These are phyloP conservation scores for Rhinolophus sinicus DNA, from an alignment of 2,113 vertebrate genomes.

Conservation along the genomic window DNA sequence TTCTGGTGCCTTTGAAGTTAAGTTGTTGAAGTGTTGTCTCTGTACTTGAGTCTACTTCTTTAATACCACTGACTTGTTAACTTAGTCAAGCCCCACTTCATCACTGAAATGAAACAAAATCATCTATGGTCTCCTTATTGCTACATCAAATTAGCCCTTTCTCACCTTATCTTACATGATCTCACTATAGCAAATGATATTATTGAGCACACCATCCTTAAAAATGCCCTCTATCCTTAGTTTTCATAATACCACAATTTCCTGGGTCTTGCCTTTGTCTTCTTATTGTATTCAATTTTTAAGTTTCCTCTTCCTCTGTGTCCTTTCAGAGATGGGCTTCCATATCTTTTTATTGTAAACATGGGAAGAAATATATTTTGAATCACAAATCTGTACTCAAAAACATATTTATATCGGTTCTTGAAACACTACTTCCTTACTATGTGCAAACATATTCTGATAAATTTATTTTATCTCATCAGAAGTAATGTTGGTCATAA, in stretches of 20 bases:
- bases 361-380: not conserved
- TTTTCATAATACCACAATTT: not conserved
- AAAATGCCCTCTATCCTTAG: not conserved
- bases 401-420: not conserved
- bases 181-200: not conserved
- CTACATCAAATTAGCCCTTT: not conserved
- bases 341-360: conserved; percentile 10
- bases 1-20: not conserved
- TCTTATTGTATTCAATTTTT: not conserved
- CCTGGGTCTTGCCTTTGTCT: not conserved
- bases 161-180: not conserved
- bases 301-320: not conserved
- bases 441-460: not conserved
- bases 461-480: not conserved
- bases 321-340: not conserved
- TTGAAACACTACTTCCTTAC: not conserved
- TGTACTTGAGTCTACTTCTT: not conserved
- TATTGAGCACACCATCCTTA: not conserved
- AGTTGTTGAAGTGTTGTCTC: conserved; percentile 6
- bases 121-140: not conserved
- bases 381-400: not conserved
- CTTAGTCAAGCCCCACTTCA: not conserved
- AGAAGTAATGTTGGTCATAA: not conserved
- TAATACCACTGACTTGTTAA: not conserved
- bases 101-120: not conserved